Base-by-base conservation (phyloP, 1,140 invertebrate species). In the Theocolax elegans region DNA sequence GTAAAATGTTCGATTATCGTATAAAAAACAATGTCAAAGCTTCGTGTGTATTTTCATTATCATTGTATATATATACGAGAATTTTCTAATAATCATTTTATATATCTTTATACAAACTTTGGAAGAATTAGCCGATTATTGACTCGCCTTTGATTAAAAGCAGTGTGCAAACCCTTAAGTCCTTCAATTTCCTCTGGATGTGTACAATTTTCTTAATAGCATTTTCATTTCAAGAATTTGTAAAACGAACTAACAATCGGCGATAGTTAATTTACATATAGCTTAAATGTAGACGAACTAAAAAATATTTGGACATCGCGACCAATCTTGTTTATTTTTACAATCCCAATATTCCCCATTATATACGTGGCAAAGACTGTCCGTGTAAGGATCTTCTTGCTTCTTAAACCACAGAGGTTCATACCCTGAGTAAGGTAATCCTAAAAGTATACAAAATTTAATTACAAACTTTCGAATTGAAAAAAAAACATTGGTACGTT, bases 401-500 rank as follows among this genome's bases (percentile, higher is more conserved):
- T 95, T 93, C 70, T 87, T 89, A 85, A 99, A 99, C 98, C 98
- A 99, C 42, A 92, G 81, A 8, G 98, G 95, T 76, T 93, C 89
- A 72, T 96, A 95, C n/a, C 87, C 85, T 38, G 90, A 87, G 76
- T 91, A 93, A 21, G 93, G 90, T 76, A 89, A 85, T 40, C 94
- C 94, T 91, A 83, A 15, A 46, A 46, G 29, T 19, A n/a, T 35
- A 35, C 4, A 35, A 35, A 35, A 35, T 6, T 35, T 35, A 6
- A 6, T 4, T 4, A 6, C 10, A 6, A 6, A 6, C 10, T 6
- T 35, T 35, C 65, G 75, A 79, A 58, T 63, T 54, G 19, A 48
- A 1, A 35, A 58, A 58, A 38, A 58, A 38, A 31, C 12, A 21
- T 10, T 48, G 17, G n/a, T 58, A 72, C 19, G 80, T 58, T 56